These are phyloP conservation scores for Oscarella lobularis DNA, from an alignment of 37 sponge, comb jelly and placozoan species.

Conservation along the genomic window DNA sequence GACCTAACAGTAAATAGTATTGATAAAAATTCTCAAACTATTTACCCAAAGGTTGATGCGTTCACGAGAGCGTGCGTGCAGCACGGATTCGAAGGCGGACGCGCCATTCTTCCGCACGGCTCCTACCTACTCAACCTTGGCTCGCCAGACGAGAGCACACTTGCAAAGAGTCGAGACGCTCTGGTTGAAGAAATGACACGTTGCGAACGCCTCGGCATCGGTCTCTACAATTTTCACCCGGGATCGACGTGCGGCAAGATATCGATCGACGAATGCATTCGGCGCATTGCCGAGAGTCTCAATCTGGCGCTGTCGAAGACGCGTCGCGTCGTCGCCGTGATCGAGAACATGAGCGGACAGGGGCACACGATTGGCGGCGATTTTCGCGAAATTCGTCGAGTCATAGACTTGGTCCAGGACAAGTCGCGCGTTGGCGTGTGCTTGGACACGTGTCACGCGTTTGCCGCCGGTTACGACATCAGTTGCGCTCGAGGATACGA, in stretches of 20 bases:
- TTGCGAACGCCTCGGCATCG: constrained; percentile 6
- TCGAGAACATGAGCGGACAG: constrained; percentile 20
- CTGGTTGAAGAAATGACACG: constrained; percentile 7
- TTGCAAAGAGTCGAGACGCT: constrained; percentile 7
- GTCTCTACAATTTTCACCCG: constrained; percentile 14
- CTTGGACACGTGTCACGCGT: constrained; percentile 17
- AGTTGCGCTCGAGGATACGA: not conserved
- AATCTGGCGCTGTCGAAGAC: constrained; percentile 2
- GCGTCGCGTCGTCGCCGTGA: constrained; percentile 2
- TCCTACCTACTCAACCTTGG: constrained; percentile 13
- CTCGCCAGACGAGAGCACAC: constrained; percentile 10
- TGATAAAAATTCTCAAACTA: too few relatives aligned
- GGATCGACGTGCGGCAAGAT: constrained; percentile 16
- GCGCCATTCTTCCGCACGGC: constrained; percentile 6
- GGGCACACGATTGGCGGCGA: constrained; percentile 2
- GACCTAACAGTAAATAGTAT: too few relatives aligned
- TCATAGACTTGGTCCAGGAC: constrained; percentile 11
- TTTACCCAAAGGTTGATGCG: too few relatives aligned
- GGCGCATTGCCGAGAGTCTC: constrained; percentile 13
- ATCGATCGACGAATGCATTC: constrained; percentile 1
- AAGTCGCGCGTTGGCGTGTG: constrained; percentile 19
- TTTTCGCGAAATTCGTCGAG: constrained; percentile 8
- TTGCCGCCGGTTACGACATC: constrained; percentile 12
- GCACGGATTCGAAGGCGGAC: not conserved
- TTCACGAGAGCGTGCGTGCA: constrained; percentile 1